Evolutionary conservation across 2,888 invertebrate species (phyloP).

Genomic region (Cataglyphis altisquamis): DNA sequence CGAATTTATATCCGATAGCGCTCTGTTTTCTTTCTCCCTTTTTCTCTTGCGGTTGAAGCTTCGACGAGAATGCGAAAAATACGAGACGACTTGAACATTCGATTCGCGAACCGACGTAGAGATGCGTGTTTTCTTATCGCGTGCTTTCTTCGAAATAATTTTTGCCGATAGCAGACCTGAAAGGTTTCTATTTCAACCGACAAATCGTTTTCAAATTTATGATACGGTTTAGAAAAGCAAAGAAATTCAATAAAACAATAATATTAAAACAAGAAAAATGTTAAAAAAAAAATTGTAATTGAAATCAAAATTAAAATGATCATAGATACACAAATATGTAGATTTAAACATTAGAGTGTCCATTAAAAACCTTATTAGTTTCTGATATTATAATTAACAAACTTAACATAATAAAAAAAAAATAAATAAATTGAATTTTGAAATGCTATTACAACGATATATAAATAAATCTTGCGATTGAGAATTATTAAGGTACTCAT

Average conservation of each 20-base stretch:
- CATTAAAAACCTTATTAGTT: neutral
- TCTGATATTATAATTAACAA: neutral
- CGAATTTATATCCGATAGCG: neutral
- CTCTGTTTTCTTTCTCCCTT: neutral
- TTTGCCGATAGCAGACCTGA: constrained; percentile 14
- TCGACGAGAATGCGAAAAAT: constrained; percentile 34
- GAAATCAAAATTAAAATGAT: neutral
- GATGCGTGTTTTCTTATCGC: constrained; percentile 18
- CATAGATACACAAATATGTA: neutral
- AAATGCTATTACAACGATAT: neutral
- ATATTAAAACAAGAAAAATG: neutral
- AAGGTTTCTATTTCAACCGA: neutral
- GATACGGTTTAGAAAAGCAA: neutral
- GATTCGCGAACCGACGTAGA: constrained; percentile 17
- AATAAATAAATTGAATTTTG: neutral
- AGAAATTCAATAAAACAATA: neutral
- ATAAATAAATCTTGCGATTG: neutral
- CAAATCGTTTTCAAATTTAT: constrained; percentile 24
- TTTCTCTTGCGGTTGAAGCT: constrained; percentile 57
- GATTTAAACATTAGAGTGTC: neutral
- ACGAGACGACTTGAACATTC: constrained; percentile 9
- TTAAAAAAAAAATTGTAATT: neutral
- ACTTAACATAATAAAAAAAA: neutral
- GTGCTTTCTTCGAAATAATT: constrained; percentile 10
- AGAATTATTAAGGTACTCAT: neutral